Evolutionary conservation across 2,797 vertebrate genomes (phyloP).

Genomic region (Platyrinchus mystaceus): DNA sequence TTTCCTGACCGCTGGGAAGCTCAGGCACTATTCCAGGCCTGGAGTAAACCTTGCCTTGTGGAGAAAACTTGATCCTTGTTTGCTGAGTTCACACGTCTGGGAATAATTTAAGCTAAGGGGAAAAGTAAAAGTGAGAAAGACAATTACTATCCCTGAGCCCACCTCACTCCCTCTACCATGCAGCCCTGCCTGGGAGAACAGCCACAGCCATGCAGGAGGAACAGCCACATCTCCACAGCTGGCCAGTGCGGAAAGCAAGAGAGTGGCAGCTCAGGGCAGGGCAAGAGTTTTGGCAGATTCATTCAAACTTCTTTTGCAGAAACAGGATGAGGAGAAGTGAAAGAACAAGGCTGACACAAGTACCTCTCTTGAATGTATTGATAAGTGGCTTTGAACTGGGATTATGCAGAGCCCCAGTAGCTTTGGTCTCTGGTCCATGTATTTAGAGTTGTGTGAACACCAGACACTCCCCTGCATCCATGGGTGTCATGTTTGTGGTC

Average conservation of each 20-base stretch:
- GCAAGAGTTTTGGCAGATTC: neutral
- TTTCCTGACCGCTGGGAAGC: constrained; percentile 57
- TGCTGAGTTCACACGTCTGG: constrained; percentile 54
- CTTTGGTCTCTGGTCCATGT: neutral
- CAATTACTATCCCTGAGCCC: neutral
- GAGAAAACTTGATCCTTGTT: constrained; percentile 62
- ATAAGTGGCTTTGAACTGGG: neutral
- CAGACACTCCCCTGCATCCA: neutral
- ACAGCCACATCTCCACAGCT: neutral
- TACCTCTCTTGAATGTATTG: neutral
- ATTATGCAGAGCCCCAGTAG: neutral
- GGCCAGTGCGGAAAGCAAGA: neutral
- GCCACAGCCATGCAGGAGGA: neutral
- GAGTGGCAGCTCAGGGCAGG: neutral
- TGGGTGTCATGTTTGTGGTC: rapidly evolving
- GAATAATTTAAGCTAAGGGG: constrained; percentile 58
- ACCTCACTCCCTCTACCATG: neutral
- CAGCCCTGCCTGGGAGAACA: neutral
- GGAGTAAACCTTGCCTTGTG: constrained; percentile 43
- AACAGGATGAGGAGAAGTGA: neutral
- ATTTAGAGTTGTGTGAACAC: neutral
- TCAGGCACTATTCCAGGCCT: constrained; percentile 53
- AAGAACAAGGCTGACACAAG: neutral
- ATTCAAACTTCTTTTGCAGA: neutral
- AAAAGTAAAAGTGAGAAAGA: constrained; percentile 56